Evolutionary conservation across 2,888 invertebrate species (phyloP).

Genomic region (Opisthograptis luteolata): DNA sequence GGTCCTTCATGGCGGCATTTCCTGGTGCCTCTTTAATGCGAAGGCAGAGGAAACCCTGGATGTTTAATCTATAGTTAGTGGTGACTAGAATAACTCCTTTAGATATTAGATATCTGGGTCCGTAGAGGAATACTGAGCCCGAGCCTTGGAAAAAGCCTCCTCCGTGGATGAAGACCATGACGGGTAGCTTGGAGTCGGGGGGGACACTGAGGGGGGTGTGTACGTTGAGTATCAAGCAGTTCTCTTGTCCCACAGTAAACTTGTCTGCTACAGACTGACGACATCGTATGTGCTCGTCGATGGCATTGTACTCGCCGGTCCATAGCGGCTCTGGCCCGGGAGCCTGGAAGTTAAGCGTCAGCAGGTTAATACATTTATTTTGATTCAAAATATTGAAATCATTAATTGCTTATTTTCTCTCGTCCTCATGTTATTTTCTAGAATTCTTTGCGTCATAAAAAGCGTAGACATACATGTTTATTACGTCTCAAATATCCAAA

Average conservation of each 20-base stretch:
- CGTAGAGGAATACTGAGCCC: slow-evolving; percentile 53
- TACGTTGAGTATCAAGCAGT: slow-evolving; percentile 67
- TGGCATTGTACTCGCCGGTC: slow-evolving; percentile 62
- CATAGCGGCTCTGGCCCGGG: slow-evolving; percentile 66
- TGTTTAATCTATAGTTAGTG: slow-evolving; percentile 69
- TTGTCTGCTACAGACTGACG: slow-evolving; percentile 47
- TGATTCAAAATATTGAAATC: neutral
- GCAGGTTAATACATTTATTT: neutral
- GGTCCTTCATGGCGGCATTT: slow-evolving; percentile 70
- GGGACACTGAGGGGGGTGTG: slow-evolving; percentile 54
- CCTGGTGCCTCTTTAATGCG: slow-evolving; percentile 69
- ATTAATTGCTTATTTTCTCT: too few relatives aligned
- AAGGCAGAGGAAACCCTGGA: slow-evolving; percentile 67
- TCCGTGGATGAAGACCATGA: slow-evolving; percentile 74
- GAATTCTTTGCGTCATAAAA: too few relatives aligned
- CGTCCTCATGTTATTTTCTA: too few relatives aligned
- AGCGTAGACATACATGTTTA: too few relatives aligned
- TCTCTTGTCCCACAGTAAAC: slow-evolving; percentile 47
- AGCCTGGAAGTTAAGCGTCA: slow-evolving; percentile 49
- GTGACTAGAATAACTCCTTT: slow-evolving; percentile 68
- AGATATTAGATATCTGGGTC: slow-evolving; percentile 61
- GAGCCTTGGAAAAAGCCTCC: slow-evolving; percentile 70
- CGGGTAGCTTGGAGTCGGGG: slow-evolving; percentile 50
- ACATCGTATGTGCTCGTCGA: slow-evolving; percentile 62
- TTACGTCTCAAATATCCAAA: too few relatives aligned